Evolutionary conservation across 2,113 vertebrate species (phyloP), one percentile per base, ranked within the genome.

Genomic region (Rhegmatorhina hoffmannsi): DNA sequence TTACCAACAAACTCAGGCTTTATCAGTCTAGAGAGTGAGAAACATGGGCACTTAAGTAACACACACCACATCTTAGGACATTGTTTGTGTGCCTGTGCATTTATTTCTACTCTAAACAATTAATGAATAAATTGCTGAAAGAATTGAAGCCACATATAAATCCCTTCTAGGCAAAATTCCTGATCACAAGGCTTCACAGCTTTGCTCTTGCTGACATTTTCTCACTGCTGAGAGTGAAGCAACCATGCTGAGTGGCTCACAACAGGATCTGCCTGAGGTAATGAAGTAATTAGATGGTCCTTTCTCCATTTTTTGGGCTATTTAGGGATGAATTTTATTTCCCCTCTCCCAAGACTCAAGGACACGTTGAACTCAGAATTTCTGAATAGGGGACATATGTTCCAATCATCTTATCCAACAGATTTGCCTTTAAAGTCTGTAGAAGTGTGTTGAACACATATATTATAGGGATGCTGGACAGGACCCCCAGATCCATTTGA

Each of bases 361-460:
- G 43, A 24, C 26, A 50, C 3, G 1, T 25, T 64, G 29, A 91
- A 67, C 16, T 1, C 24, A 40, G 11, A 13, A 33, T 83, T 73
- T 20, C 33, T 69, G 6, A 34, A 19, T 11, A 46, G 21, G 63
- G 36, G 40, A 13, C 15, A 60, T 50, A 11, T 50, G 34, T 17
- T 69, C 50, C n/a, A 38, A 38, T 12, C 50, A 66, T 11, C 11
- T 56, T 43, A 60, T 38, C 10, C 44, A 69, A 31, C 7, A 80
- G 7, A 7, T 69, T 81, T 73, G 7, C 23, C 34, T 73, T 64
- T 64, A 50, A 91, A 76, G 9, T 44, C 20, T 23, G 1, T 21
- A 21, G 11, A 73, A 56, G 2, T 7, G 11, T 47, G 29, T 11
- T 60, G 36, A 67, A 86, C 23, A 60, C 0, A 0, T 9, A 8